Conservation (phyloP, 2,797 vertebrate genomes). For the Rhinogobio ventralis region DNA sequence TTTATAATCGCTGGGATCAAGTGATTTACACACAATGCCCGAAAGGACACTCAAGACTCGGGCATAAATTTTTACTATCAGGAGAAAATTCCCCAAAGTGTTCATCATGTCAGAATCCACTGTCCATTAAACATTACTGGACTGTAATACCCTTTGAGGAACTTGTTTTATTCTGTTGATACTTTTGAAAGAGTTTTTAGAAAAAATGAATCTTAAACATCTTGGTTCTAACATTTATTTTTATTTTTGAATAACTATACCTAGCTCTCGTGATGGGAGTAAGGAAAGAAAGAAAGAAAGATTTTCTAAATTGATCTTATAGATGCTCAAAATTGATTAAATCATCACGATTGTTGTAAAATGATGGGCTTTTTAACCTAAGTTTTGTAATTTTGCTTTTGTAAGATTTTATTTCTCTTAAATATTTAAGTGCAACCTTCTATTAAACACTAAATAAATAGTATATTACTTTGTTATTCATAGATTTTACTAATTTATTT, state of each 20-base stretch:
- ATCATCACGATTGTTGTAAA: not conserved
- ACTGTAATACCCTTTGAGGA: too few species aligned
- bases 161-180: too few species aligned
- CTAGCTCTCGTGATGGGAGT: not conserved
- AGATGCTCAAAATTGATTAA: not conserved
- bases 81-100: not conserved
- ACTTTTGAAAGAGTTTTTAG: not conserved
- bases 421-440: not conserved
- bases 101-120: not conserved
- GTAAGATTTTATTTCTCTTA: not conserved
- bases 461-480: not conserved
- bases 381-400: not conserved
- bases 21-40: not conserved
- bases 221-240: not conserved
- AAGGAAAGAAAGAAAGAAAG: not conserved
- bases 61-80: not conserved
- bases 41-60: not conserved
- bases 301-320: not conserved
- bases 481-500: not conserved
- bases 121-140: not conserved
- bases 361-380: not conserved
- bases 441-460: not conserved
- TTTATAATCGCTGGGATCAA: not conserved
- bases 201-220: not conserved
- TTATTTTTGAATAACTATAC: not conserved